These are phyloP conservation scores for Coendou prehensilis DNA, from an alignment of 2,797 vertebrate species.

Conservation along the genomic window DNA sequence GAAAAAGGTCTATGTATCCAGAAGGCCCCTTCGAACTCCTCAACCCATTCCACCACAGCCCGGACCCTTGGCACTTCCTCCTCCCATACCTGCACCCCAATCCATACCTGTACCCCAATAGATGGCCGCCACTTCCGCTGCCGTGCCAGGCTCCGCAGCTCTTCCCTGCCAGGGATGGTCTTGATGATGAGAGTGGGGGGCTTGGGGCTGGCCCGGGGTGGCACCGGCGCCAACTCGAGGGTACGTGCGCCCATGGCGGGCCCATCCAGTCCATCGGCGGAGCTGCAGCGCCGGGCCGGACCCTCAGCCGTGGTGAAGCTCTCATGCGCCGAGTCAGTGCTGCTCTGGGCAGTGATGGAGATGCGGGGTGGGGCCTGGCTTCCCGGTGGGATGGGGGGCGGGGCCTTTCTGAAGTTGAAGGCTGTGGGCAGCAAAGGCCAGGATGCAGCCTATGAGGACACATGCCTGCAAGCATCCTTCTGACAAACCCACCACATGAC, in stretches of 20 bases:
- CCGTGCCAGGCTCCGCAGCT: constrained; percentile 93
- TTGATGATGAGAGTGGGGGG: constrained; percentile 92
- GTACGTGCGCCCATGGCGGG: constrained; percentile 90
- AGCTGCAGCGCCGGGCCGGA: constrained; percentile 94
- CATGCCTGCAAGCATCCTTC: fast-evolving
- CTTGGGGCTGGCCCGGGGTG: constrained; percentile 90
- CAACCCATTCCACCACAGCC: background rate
- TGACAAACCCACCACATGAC: background rate
- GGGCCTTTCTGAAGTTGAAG: constrained; percentile 98
- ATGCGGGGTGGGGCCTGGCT: constrained; percentile 99
- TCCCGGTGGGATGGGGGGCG: constrained; percentile 96
- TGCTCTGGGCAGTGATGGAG: constrained; percentile 98
- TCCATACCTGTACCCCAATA: constrained; percentile 96
- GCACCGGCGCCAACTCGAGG: constrained; percentile 91
- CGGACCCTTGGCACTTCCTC: too few relatives aligned
- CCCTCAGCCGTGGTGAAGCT: constrained; percentile 94
- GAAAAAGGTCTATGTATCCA: background rate
- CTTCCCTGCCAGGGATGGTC: constrained; percentile 91
- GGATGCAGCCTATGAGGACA: background rate
- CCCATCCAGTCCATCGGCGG: constrained; percentile 95
- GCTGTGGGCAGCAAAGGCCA: constrained; percentile 89
- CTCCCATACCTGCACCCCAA: constrained; percentile 95
- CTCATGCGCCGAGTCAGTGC: constrained; percentile 98
- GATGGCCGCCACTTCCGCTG: constrained; percentile 96
- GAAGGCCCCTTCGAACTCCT: background rate